Evolutionary conservation across 2,797 vertebrate genomes (phyloP), one percentile per base, ranked within the genome.

Genomic region (Pygocentrus nattereri): DNA sequence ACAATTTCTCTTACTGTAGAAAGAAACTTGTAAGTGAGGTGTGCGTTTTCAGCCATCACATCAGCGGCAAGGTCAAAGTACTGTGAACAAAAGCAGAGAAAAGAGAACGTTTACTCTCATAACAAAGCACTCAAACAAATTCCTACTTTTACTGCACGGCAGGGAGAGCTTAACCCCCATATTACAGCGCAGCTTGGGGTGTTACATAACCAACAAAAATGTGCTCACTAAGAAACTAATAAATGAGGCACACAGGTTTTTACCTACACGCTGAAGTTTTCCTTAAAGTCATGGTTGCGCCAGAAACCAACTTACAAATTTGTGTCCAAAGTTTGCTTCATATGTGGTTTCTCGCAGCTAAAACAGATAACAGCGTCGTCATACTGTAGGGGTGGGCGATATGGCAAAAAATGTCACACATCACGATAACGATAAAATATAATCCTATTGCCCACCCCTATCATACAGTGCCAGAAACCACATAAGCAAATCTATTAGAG

Each of bases 61-160:
- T 99, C 98, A 3, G 97, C 98, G 5, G 97, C 97, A 87, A 99
- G 92, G 92, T 97, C 97, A 0, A 96, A 99, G 88, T 98, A 99
- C 90, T 98, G 93, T 27, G 0, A 47, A 58, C 49, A 77, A 25
- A 38, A 79, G 54, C 74, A 84, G 59, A 38, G 1, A 68, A 30
- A 16, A 56, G 0, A 5, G 34, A 38, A 80, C 3, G 61, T 49
- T 56, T 47, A 58, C 64, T 68, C 27, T 6, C 49, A 38, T n/a
- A 49, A 68, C 47, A 25, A n/a, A 59, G 75, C 15, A 38, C 12
- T 54, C 44, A 23, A 11, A 47, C 59, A 31, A 47, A 50, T 56
- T n/a, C 41, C 34, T 21, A 58, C 62, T 38, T 74, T 74, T 10
- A 74, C n/a, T 56, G 44, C 54, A 52, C 41, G 31, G 30, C 64